Evolutionary conservation across 2,113 vertebrate species (phyloP), one percentile per base, ranked within the genome.

Genomic region (Scartelaos histophorus): DNA sequence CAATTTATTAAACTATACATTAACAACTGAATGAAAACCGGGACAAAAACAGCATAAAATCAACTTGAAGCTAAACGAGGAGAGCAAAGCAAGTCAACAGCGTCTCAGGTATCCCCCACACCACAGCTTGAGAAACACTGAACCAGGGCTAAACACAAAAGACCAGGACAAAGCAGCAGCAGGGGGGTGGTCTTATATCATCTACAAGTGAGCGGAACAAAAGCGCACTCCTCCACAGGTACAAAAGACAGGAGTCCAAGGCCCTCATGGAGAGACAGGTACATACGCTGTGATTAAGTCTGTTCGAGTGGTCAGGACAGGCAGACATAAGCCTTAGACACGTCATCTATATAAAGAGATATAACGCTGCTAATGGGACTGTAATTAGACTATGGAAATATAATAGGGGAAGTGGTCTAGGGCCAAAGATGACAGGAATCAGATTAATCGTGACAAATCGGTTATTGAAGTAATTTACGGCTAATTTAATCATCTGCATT

Each of bases 281-380:
- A 19, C 17, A 73, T 84, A 79, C 78, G 75, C 68, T 72, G 70
- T 82, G 82, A 88, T 85, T 86, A 85, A 73, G 78, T 85, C 66
- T 72, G 83, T 82, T 78, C 79, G 57, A 17, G 74, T 75, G 81
- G 76, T 60, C 83, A 79, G 60, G 76, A 58, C 67, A 75, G 56
- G 45, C 77, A 64, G 66, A 67, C 70, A 73, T 85, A 83, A 83
- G 80, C 81, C 81, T 69, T 64, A 67, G 62, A 80, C 51, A 67
- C 67, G 49, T 77, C 65, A 75, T 77, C 78, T 78, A 70, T 78
- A 72, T 16, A 67, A 24, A 70, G 34, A 64, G 51, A 72, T 66
- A 45, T 34, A 65, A 66, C 74, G 58, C 35, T 34, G 56, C 22
- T 25, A 57, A 57, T 57, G 56, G 56, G 13, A 13, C 56, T 24